Base-by-base conservation (phyloP, 2,888 invertebrate genomes). In the Idaea biselata region DNA sequence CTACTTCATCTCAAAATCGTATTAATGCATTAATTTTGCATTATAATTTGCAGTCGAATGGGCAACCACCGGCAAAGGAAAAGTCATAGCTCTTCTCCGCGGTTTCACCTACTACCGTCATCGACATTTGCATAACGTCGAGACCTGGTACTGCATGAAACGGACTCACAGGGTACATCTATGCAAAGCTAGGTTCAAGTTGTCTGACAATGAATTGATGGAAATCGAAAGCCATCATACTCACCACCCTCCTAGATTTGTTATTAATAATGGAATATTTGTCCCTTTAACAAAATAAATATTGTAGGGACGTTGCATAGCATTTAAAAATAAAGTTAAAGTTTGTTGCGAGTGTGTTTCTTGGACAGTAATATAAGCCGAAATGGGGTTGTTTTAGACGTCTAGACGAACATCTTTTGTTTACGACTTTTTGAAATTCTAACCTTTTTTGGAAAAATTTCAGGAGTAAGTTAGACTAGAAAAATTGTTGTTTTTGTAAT, bases 181-280 rank as follows among this genome's bases (percentile, higher is more conserved):
- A 6, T 74, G 75, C 63, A 68, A 69, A n/a, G 72, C 70, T 11
- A 58, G 69, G 3, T 89, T 93, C 11, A 87, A 83, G 7, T 86
- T 86, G 31, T 83, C 83, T 18, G 81, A 84, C 1, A 84, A 83
- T 16, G 81, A 81, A 62, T 85, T 91, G 14, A 83, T 85, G 55
- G 84, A 86, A 1, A 81, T 82, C 4, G 86, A 87, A 63, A 80
- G 87, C 59, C 81, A 86, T 60, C 93, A 93, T 66, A 87, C 82
- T 1, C 73, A 73, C 8, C 44, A 33, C 6, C 64, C 70, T 11
- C 65, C 69, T 1, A 58, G 44, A 0, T 67, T 60, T 55, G 59
- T 57, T 8, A 60, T 68, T 56, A 55, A 63, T 3, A 55, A 65
- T 18, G 69, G 64, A 0, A 25, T 64, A 44, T 44, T 14, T 11